Conservation (phyloP, 1,140 invertebrate species). For the Drosophila funebris region DNA sequence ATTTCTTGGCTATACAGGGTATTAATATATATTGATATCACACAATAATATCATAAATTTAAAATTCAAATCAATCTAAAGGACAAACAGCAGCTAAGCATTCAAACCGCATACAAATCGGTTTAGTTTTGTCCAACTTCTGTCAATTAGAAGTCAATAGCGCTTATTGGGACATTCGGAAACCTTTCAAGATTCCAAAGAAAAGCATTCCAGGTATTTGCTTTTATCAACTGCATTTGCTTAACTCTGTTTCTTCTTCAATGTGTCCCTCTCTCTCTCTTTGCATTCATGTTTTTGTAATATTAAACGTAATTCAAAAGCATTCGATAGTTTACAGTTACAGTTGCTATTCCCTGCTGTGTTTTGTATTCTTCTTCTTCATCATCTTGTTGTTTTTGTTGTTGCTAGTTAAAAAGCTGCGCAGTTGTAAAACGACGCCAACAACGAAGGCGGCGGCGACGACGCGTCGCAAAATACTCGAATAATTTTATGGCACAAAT, state of each 20-base stretch:
- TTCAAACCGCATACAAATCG: slow-evolving; percentile 3
- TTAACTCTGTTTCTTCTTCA: not conserved
- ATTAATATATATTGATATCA: not conserved
- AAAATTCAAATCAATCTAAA: not conserved
- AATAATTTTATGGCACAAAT: slow-evolving; percentile 60
- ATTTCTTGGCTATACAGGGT: not conserved
- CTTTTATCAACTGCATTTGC: not conserved
- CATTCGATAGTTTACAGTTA: slow-evolving; percentile 28
- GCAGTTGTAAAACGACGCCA: slow-evolving; percentile 49
- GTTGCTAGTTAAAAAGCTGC: slow-evolving; percentile 37
- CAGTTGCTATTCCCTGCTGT: slow-evolving; percentile 1
- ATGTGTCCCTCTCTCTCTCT: not conserved
- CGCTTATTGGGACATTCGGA: not conserved
- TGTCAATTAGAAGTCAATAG: too few relatives aligned
- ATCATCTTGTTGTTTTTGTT: slow-evolving; percentile 7
- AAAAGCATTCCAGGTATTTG: not conserved
- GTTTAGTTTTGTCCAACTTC: not conserved
- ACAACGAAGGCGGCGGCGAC: slow-evolving; percentile 20
- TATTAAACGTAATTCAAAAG: not conserved
- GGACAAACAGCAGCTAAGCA: not conserved
- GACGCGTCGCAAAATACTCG: slow-evolving; percentile 41
- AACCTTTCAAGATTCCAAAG: not conserved
- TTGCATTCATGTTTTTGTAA: slow-evolving; percentile 2
- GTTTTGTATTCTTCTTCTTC: not conserved
- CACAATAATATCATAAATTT: not conserved